Evolutionary conservation across 2,888 invertebrate genomes (phyloP), one percentile per base, ranked within the genome.

Genomic region (Strigamia maritima): DNA sequence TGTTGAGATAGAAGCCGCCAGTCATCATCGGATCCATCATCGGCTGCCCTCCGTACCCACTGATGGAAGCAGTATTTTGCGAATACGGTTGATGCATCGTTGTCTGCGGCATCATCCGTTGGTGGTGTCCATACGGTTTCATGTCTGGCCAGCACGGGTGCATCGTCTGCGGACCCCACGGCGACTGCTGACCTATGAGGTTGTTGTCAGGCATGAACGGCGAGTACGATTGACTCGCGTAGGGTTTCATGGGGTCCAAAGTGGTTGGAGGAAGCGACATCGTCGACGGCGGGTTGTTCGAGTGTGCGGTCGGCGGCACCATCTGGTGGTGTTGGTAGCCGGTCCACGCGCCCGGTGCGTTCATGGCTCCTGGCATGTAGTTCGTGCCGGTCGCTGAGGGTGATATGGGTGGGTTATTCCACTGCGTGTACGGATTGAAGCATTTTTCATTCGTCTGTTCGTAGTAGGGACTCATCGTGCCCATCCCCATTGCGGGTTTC

Each of bases 141-240:
- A 78, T 28, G 44, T 78, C 78, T 3, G 78, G 78, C 78, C 78
- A 78, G 19, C 78, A 78, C 38, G 35, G 38, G n/a, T 76, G 76
- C 40, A 40, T 38, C 19, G 38, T 19, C 12, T 75, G 75, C 10
- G 35, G 75, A 10, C 24, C 40, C 44, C 44, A 44, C 7, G 77
- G 77, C 1, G 38, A 44, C 38, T 38, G 77, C 22, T 38, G 77
- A 24, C 77, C 77, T 22, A 77, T 38, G 16, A 38, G 24, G 24
- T 77, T 38, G 40, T 10, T 44, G 44, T 44, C 49, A 16, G 38
- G 28, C 77, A 40, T 38, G 44, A 44, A 26, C 14, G 38, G 40
- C 14, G 76, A 35, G 26, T 77, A 77, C 16, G 24, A 16, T 49
- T 77, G 77, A 24, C 24, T 77, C 38, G 77, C 1, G 40, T 75